These are phyloP conservation scores for Amiota mariae DNA, from an alignment of 2,888 invertebrate genomes.

Conservation along the genomic window DNA sequence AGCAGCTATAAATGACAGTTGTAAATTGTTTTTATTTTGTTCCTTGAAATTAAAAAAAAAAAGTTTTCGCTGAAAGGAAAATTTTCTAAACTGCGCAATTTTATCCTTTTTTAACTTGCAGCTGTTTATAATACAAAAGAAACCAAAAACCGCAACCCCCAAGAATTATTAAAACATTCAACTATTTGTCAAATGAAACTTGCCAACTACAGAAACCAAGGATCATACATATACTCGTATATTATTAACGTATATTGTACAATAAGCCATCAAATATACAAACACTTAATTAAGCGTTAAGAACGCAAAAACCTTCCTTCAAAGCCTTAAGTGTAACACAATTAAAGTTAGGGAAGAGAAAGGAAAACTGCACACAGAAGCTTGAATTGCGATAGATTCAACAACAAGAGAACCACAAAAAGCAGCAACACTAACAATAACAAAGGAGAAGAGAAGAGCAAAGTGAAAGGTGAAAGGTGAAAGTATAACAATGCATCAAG, in stretches of 20 bases:
- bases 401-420: constrained; percentile 7
- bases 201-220: not conserved
- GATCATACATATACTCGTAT: no score
- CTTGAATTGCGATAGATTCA: no score
- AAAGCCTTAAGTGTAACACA: no score
- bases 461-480: constrained; percentile 1
- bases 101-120: not conserved
- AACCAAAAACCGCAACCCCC: not conserved
- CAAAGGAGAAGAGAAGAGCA: not conserved
- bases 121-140: not conserved
- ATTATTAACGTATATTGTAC: no score
- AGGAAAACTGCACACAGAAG: no score
- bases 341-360: no score
- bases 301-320: no score
- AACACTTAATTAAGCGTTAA: constrained; percentile 6
- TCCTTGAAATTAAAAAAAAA: no score
- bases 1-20: no score
- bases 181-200: not conserved
- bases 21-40: no score
- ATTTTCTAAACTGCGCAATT: no score
- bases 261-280: not conserved
- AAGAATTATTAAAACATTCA: not conserved
- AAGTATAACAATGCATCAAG: constrained; percentile 69
- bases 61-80: no score
- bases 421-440: constrained; percentile 1